Evolutionary conservation across 2,113 vertebrate genomes (phyloP).

Genomic region (Puma concolor): DNA sequence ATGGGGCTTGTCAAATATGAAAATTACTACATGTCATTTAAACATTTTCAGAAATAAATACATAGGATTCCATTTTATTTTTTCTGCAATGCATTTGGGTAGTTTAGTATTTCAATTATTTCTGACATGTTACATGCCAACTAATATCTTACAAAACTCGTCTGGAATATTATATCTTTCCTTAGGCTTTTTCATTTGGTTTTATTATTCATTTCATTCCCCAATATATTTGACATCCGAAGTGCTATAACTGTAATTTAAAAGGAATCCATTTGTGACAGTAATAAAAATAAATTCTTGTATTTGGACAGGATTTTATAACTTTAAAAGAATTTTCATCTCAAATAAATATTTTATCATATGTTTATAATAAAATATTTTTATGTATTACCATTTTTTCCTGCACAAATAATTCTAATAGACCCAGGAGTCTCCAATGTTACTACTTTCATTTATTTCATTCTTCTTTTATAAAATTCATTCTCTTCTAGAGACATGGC

Average conservation of each 20-base stretch:
- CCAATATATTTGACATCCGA: background rate
- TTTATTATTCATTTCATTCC: slow-evolving; percentile 33
- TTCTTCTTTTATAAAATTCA: background rate
- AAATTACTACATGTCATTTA: background rate
- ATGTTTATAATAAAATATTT: background rate
- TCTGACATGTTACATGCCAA: background rate
- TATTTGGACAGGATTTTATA: background rate
- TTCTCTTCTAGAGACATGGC: background rate
- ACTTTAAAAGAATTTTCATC: slow-evolving; percentile 27
- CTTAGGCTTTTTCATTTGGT: background rate
- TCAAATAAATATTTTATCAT: background rate
- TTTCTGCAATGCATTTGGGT: background rate
- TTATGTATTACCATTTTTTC: background rate
- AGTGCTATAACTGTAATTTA: background rate
- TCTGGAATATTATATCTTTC: background rate
- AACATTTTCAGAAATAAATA: slow-evolving; percentile 4
- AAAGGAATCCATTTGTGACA: background rate
- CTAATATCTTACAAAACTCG: background rate
- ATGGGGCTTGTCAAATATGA: background rate
- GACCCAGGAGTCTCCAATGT: background rate
- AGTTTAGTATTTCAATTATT: background rate
- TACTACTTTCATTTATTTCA: background rate
- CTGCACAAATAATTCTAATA: background rate
- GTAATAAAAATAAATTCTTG: background rate
- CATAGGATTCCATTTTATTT: background rate